Evolutionary conservation across 2,113 vertebrate genomes (phyloP).

Genomic region (Salminus brasiliensis): DNA sequence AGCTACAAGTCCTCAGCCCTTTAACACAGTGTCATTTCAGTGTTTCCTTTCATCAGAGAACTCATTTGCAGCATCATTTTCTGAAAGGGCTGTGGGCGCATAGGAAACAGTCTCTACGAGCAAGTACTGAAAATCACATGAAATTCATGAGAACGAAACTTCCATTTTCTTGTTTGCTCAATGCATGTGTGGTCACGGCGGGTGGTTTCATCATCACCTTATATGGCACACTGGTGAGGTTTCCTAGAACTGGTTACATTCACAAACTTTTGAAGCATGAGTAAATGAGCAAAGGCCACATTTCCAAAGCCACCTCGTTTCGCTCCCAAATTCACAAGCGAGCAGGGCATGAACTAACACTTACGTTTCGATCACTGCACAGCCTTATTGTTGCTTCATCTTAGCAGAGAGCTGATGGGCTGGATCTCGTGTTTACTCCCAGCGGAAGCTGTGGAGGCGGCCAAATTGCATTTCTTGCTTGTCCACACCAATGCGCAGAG

Average conservation of each 20-base stretch:
- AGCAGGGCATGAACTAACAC: not conserved
- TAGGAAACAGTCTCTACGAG: too few species aligned
- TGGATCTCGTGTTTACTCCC: conserved; percentile 1
- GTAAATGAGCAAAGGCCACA: not conserved
- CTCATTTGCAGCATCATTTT: not conserved
- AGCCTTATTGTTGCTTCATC: not conserved
- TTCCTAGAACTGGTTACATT: not conserved
- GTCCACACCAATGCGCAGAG: conserved; percentile 12
- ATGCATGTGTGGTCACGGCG: not conserved
- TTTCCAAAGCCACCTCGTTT: conserved; percentile 3
- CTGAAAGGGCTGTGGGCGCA: not conserved
- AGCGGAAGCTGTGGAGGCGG: not conserved
- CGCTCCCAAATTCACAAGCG: not conserved
- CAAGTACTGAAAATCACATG: not conserved
- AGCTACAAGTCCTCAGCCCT: not conserved
- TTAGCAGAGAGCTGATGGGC: conserved; percentile 1
- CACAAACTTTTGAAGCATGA: conserved; percentile 5
- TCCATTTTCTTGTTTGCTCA: not conserved
- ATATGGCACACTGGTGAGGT: not conserved
- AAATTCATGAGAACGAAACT: not conserved
- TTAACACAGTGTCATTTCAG: not conserved
- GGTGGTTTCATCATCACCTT: conserved; percentile 1
- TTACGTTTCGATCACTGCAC: conserved; percentile 5
- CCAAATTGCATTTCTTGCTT: conserved; percentile 35
- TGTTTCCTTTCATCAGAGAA: not conserved